These are phyloP conservation scores for Ornithorhynchus anatinus DNA, from an alignment of 2,113 vertebrate genomes.

Conservation along the genomic window DNA sequence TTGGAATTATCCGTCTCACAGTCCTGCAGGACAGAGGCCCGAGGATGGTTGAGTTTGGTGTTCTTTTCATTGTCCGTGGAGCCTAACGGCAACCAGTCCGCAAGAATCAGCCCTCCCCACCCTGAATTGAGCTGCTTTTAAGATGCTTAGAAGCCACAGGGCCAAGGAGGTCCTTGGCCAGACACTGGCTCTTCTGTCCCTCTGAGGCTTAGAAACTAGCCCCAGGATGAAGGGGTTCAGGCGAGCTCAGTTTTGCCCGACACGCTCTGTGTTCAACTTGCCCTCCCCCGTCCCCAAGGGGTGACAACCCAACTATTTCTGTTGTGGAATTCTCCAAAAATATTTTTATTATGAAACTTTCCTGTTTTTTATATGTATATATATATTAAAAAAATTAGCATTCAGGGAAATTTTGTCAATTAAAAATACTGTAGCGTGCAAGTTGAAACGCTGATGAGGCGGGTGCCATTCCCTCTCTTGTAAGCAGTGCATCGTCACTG, in stretches of 20 bases:
- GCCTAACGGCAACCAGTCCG: neutral
- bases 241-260: neutral
- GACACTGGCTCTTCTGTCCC: neutral
- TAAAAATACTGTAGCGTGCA: constrained; percentile 48
- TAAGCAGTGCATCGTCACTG: constrained; percentile 47
- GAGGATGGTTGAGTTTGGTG: neutral
- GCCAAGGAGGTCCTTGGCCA: neutral
- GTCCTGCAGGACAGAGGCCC: neutral
- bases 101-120: no score
- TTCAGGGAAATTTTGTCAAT: constrained; percentile 75
- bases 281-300: neutral
- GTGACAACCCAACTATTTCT: constrained; percentile 8
- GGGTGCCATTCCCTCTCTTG: constrained; percentile 45
- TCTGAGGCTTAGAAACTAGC: neutral
- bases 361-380: constrained; percentile 67
- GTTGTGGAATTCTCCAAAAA: neutral
- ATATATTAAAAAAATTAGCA: constrained; percentile 63
- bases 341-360: constrained; percentile 62
- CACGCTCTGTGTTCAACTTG: neutral
- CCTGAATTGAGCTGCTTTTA: neutral
- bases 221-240: fast-evolving
- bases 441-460: constrained; percentile 37
- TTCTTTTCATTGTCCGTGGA: neutral
- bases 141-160: neutral
- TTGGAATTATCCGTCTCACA: constrained; percentile 8